A percentile compares a stretch with the other conserved stretches of the same genome.
Evolutionary conservation across 1,140 invertebrate species (phyloP).

Genomic region (Apis florea): DNA sequence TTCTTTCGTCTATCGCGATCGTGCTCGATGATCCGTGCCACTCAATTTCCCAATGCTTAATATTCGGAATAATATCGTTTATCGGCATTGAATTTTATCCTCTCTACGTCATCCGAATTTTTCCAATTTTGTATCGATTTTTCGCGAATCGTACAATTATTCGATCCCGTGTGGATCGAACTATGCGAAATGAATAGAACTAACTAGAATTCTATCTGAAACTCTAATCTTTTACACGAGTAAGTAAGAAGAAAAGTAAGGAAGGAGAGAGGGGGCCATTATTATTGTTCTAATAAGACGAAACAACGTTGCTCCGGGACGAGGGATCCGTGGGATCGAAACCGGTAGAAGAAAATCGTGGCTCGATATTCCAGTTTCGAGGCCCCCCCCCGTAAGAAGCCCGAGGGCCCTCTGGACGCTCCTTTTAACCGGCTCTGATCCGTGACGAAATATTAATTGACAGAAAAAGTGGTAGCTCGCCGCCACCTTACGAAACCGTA

Average conservation of each 20-base stretch:
- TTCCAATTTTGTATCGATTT: no score
- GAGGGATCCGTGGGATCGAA: constrained; percentile 16
- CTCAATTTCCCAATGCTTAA: no score
- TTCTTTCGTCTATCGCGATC: no score
- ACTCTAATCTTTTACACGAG: no score
- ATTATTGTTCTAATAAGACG: background rate
- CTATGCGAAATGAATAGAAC: no score
- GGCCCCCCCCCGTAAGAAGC: constrained; percentile 34
- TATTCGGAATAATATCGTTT: no score
- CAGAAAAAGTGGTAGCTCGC: constrained; percentile 67
- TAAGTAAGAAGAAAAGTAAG: no score
- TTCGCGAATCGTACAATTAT: no score
- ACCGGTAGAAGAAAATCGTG: constrained; percentile 39
- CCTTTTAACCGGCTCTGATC: constrained; percentile 62
- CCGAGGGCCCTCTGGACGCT: constrained; percentile 48
- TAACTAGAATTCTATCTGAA: no score
- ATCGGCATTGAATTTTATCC: background rate
- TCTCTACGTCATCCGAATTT: background rate
- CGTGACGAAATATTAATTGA: constrained; percentile 76
- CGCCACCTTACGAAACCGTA: constrained; percentile 62
- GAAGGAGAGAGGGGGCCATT: no score
- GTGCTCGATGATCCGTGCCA: no score
- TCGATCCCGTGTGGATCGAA: no score
- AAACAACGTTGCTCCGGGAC: background rate
- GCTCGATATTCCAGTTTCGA: constrained; percentile 49